These are phyloP conservation scores for Parotia lawesii DNA, from an alignment of 2,113 vertebrate species.

Conservation along the genomic window DNA sequence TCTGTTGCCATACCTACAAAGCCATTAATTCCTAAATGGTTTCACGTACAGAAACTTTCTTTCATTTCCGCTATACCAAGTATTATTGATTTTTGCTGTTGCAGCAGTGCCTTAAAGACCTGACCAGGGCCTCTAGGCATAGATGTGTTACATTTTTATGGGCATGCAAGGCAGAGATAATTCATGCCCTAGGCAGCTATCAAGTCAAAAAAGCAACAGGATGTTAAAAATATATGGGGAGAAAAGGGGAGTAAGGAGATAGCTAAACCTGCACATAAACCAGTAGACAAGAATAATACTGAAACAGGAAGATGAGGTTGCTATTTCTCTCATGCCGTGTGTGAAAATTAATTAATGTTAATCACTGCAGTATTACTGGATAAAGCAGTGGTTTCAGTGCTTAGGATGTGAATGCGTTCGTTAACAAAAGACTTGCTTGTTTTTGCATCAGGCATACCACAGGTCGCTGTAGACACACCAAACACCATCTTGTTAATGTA, in stretches of 20 bases:
- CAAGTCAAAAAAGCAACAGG: neutral
- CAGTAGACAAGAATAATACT: neutral
- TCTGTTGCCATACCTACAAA: neutral
- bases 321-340: neutral
- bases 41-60: neutral
- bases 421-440: neutral
- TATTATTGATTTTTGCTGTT: constrained; percentile 2
- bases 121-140: neutral
- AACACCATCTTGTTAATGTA: neutral
- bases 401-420: neutral
- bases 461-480: neutral
- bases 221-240: neutral
- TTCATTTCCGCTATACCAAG: neutral
- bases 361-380: neutral
- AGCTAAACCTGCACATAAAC: neutral
- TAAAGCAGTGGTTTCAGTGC: neutral
- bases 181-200: neutral
- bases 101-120: neutral
- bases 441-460: neutral
- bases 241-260: neutral
- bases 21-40: neutral
- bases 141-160: constrained; percentile 11
- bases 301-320: neutral
- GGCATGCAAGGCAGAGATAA: neutral
- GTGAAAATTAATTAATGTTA: constrained; percentile 2